Conservation (phyloP, 1,140 invertebrate genomes). For the Heliconius hermathena region DNA sequence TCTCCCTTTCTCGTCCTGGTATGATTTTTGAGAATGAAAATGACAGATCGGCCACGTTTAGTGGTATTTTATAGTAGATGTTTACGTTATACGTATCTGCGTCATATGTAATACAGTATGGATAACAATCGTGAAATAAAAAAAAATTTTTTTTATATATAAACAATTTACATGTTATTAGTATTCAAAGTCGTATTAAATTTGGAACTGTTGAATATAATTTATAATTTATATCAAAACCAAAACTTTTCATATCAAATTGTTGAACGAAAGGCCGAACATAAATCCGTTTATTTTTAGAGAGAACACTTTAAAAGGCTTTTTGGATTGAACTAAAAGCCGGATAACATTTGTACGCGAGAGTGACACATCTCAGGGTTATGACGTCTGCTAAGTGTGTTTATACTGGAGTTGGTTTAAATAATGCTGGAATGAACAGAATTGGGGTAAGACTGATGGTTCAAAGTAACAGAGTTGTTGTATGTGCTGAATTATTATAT, state of each 20-base stretch:
- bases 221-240: background rate
- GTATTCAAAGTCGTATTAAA: no score
- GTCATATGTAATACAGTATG: no score
- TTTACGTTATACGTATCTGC: no score
- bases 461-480: background rate
- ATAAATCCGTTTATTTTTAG: conserved; percentile 32
- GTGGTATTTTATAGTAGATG: no score
- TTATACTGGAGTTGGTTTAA: background rate
- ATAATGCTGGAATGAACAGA: background rate
- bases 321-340: conserved; percentile 36
- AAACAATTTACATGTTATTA: no score
- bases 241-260: conserved; percentile 16
- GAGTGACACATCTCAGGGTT: conserved; percentile 29
- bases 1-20: no score
- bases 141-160: no score
- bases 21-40: no score
- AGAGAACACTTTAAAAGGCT: conserved; percentile 32
- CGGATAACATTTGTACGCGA: conserved; percentile 30
- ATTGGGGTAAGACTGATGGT: background rate
- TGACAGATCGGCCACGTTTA: no score
- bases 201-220: background rate
- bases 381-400: conserved; percentile 10
- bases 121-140: no score
- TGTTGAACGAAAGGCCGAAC: conserved; percentile 17
- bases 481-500: no score